Percentiles rank a stretch among this genome's conserved stretches.
Evolutionary conservation across 2,888 invertebrate genomes (phyloP).

Genomic region (Metopia argyrocephala): DNA sequence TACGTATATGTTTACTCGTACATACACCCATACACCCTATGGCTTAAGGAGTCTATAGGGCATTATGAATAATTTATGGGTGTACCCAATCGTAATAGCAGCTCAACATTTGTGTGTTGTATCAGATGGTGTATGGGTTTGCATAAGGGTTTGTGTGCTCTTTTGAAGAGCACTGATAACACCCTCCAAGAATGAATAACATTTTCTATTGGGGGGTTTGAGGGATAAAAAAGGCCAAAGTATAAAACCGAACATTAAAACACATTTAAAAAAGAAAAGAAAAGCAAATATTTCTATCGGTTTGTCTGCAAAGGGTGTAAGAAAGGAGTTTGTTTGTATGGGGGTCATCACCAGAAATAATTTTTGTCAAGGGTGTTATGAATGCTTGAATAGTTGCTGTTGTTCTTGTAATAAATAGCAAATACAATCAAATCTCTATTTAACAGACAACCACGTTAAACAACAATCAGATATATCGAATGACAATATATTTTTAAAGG

Average conservation of each 20-base stretch:
- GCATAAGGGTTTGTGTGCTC: slow-evolving; percentile 5
- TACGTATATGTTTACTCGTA: slow-evolving; percentile 17
- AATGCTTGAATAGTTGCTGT: neutral
- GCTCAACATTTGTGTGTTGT: slow-evolving; percentile 27
- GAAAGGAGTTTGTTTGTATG: too few relatives aligned
- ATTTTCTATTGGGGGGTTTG: slow-evolving; percentile 11
- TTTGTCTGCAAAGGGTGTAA: neutral
- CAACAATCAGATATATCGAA: too few relatives aligned
- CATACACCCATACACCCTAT: too few relatives aligned
- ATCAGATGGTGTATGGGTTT: neutral
- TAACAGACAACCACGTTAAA: too few relatives aligned
- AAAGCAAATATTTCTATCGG: slow-evolving; percentile 6
- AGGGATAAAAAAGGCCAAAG: neutral
- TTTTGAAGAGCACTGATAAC: slow-evolving; percentile 45
- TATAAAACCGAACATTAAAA: too few relatives aligned
- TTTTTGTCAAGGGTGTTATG: slow-evolving; percentile 49
- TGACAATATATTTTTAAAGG: too few relatives aligned
- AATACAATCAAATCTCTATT: too few relatives aligned
- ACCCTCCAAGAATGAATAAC: slow-evolving; percentile 41
- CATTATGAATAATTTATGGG: slow-evolving; percentile 73
- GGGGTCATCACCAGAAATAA: slow-evolving; percentile 51
- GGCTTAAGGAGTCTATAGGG: slow-evolving; percentile 56
- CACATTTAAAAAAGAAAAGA: slow-evolving; percentile 23
- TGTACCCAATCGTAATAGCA: slow-evolving; percentile 72
- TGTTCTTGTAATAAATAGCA: too few relatives aligned